Conservation (phyloP, 2,888 invertebrate species). For the Notodonta dromedarius region DNA sequence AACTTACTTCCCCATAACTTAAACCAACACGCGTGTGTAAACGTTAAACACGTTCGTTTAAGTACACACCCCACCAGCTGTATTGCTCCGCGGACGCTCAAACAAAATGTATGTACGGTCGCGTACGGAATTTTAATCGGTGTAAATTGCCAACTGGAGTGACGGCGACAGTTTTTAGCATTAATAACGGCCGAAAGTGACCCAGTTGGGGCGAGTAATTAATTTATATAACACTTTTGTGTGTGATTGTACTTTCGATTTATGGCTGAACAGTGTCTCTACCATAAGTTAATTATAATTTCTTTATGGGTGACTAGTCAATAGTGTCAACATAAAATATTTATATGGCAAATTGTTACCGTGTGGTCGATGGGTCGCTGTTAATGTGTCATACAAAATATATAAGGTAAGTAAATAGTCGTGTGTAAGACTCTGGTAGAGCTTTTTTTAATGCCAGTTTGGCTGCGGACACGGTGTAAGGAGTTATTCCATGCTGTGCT, state of each 20-base stretch:
- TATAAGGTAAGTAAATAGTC: no score
- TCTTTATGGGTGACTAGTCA: no score
- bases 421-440: no score
- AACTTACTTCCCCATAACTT: conserved; percentile 24
- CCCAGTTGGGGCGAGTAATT: conserved; percentile 35
- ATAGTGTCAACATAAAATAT: no score
- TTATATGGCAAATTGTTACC: no score
- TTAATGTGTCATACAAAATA: no score
- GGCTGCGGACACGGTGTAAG: neutral
- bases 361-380: no score
- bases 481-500: no score
- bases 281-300: no score
- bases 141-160: conserved; percentile 51
- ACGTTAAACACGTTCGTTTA: conserved; percentile 59
- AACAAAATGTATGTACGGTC: conserved; percentile 64
- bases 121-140: conserved; percentile 67
- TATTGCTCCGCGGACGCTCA: conserved; percentile 56
- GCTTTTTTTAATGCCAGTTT: neutral
- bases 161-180: conserved; percentile 46
- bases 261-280: conserved; percentile 4
- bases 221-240: conserved; percentile 31
- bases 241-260: conserved; percentile 28
- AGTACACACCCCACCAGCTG: conserved; percentile 53
- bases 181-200: conserved; percentile 40
- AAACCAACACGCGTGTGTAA: conserved; percentile 38